phyloP scores from a whole-genome alignment of 2,113 vertebrate genomes.

The Porphyrio hochstetteri region DNA sequence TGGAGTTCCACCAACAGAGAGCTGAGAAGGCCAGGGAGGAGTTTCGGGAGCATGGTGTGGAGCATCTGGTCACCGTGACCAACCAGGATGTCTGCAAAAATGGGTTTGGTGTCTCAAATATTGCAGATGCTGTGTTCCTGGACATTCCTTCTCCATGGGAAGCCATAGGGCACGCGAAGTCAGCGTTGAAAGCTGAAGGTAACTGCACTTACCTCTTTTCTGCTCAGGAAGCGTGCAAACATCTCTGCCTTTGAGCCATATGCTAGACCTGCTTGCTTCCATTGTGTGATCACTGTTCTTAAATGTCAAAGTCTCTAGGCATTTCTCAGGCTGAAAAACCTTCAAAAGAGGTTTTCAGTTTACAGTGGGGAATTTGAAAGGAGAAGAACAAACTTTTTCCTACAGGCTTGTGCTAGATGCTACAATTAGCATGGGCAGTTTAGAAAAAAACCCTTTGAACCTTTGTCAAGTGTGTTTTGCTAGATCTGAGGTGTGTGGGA shows the following conservation, averaged over 20 bases:
- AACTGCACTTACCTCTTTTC: background rate
- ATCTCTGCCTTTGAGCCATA: background rate
- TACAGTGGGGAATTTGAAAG: background rate
- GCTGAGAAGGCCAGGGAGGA: slow-evolving; percentile 88
- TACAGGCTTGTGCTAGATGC: background rate
- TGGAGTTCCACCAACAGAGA: slow-evolving; percentile 95
- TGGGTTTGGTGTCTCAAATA: slow-evolving; percentile 86
- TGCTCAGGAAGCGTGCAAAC: background rate
- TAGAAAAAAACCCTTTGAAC: slow-evolving; percentile 27
- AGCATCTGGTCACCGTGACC: slow-evolving; percentile 89
- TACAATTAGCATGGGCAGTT: slow-evolving; percentile 8
- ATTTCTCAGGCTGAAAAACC: slow-evolving; percentile 9
- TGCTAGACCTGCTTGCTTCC: background rate
- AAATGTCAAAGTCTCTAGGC: slow-evolving; percentile 3
- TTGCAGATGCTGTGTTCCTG: slow-evolving; percentile 92
- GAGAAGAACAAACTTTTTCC: background rate
- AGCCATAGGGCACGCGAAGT: slow-evolving; percentile 89
- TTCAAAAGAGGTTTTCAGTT: background rate
- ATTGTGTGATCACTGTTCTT: background rate
- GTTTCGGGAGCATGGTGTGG: slow-evolving; percentile 88
- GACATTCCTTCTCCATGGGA: slow-evolving; percentile 98
- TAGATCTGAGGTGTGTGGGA: slow-evolving; percentile 17
- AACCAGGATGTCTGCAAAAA: slow-evolving; percentile 95
- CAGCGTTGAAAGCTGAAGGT: slow-evolving; percentile 90
- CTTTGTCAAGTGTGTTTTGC: slow-evolving; percentile 13